Evolutionary conservation across 2,113 vertebrate species (phyloP).

Genomic region (Hypocryptadius cinnamomeus): DNA sequence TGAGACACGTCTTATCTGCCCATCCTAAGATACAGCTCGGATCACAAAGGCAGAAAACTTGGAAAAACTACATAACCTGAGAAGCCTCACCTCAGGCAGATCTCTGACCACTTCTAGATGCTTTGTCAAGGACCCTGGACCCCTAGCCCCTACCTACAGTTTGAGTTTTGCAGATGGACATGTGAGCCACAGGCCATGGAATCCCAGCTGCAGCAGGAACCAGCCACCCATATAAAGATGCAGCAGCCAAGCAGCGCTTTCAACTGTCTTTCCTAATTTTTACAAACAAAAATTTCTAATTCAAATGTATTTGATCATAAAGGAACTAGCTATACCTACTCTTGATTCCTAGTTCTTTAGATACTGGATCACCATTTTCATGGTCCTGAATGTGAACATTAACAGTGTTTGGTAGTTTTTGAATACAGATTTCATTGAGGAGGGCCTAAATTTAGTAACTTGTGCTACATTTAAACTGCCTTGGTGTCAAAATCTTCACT

Average conservation of each 20-base stretch:
- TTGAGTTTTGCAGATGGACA: background rate
- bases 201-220: background rate
- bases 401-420: background rate
- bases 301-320: background rate
- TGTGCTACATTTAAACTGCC: background rate
- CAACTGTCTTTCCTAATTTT: background rate
- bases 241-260: background rate
- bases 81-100: background rate
- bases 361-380: background rate
- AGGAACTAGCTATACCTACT: background rate
- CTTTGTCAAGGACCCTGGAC: background rate
- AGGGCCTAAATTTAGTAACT: background rate
- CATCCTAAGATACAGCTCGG: background rate
- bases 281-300: background rate
- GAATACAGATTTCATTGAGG: background rate
- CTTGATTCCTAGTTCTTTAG: background rate
- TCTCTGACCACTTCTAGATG: background rate
- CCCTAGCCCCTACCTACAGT: background rate
- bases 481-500: background rate
- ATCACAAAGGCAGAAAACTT: background rate
- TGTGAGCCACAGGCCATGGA: background rate
- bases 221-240: background rate
- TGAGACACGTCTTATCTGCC: background rate
- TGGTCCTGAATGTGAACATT: background rate
- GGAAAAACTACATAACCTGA: background rate